Base-by-base conservation (phyloP, 2,797 vertebrate genomes). In the Poecile montanus region DNA sequence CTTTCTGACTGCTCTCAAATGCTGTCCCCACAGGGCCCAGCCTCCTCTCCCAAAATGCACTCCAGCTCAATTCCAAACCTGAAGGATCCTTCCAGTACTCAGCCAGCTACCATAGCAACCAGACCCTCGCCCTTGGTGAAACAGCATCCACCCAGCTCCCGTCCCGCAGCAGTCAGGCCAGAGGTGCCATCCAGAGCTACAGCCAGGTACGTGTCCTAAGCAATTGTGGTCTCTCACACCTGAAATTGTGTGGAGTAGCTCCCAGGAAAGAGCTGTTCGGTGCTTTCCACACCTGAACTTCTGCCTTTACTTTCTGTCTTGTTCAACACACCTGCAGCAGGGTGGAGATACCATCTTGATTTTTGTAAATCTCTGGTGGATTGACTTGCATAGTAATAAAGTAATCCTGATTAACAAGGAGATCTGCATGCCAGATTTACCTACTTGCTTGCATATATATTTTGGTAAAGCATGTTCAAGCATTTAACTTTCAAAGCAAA, bases 101-200 rank as follows among this genome's bases (percentile, higher is more conserved):
- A 60, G 98, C 99, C 97, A 99, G 99, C 98, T 99, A 99, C 98
- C 99, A 99, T 98, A 99, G 99, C 98, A 99, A 99, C 98, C 99
- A 99, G 98, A 99, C 99, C 98, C 98, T 99, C 79, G 98, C 99
- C 98, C 98, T 98, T 97, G 99, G 98, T 2, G 99, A 99, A 98
- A 98, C 98, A 71, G 98, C 98, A 16, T 97, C 99, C 9, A 97
- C 99, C 87, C 98, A 98, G 97, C 98, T 98, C 97, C 97, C 98
- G 0, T 93, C 98, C 78, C 99, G 99, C 97, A 98, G 98, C 94
- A 95, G 98, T 80, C 99, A 99, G 98, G 98, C 98, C 90, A 98
- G 99, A 97, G 98, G 99, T 97, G 98, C 98, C 16, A 98, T 99
- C 93, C 99, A 99, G 98, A 99, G 98, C 98, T 99, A 99, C 98